Base-by-base conservation (phyloP, 2,113 vertebrate genomes). In the Ptilonorhynchus violaceus region DNA sequence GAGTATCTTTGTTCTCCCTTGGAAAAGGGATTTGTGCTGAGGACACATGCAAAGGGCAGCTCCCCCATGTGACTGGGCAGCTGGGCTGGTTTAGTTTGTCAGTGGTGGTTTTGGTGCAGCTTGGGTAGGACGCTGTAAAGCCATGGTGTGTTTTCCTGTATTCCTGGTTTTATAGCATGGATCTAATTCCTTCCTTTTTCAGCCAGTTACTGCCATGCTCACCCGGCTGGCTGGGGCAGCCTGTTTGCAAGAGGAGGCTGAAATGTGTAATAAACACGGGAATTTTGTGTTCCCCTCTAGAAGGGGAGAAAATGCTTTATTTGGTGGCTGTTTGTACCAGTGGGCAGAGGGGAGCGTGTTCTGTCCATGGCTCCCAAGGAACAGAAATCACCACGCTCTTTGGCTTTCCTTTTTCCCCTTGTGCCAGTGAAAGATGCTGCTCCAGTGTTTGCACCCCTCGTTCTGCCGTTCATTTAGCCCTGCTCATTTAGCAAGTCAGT, bases 61-160 rank as follows among this genome's bases (percentile, higher is more conserved):
- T 69, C n/a, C 24, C 15, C 85, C 2, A 1, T n/a, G 52, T 33
- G 15, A 46, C 73, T 59, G 42, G 42, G 56, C 76, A 66, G 14
- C 76, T 74, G 24, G 18, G 72, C 41, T 42, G 31, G 5, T 58
- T 78, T 11, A 3, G 13, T 44, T 50, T 62, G 21, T 21, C 7
- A 3, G 4, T 60, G 64, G 25, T 60, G 22, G 77, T 91, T 93
- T 89, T 72, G 24, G 42, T 49, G 50, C 27, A 60, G 31, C 78
- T 63, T 42, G 55, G 55, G 47, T 68, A 49, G 91, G 86, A 75
- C 5, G 14, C 67, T 59, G 1, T 31, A 15, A 64, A 56, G 24
- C 33, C 3, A 0, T 7, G 41, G 7, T 16, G 49, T 1, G 2
- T 5, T n/a, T 50, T 33, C 24, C 46, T 49, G 31, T 56, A 4